These are phyloP conservation scores for Trichonephila clavipes DNA, from an alignment of 1,140 invertebrate species.

Conservation along the genomic window DNA sequence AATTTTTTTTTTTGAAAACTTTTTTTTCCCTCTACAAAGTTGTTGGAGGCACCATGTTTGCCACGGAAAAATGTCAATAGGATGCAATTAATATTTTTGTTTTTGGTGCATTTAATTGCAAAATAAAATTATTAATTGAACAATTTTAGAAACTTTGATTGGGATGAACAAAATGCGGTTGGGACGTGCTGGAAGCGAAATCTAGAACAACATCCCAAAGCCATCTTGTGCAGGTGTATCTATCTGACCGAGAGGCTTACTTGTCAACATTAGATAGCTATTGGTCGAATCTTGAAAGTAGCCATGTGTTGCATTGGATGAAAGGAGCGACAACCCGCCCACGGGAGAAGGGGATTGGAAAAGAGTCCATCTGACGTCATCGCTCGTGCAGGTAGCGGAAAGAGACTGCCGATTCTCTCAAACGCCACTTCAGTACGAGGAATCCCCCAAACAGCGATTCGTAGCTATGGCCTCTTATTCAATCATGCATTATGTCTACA, in stretches of 20 bases:
- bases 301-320: slow-evolving; percentile 65
- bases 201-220: slow-evolving; percentile 53
- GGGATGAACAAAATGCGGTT: not conserved
- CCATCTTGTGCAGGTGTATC: slow-evolving; percentile 68
- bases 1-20: not conserved
- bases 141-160: not conserved
- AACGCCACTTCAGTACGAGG: slow-evolving; percentile 56
- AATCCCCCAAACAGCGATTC: slow-evolving; percentile 74
- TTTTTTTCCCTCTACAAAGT: not conserved
- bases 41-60: not conserved
- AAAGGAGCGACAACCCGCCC: slow-evolving; percentile 63
- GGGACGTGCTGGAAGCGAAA: slow-evolving; percentile 5
- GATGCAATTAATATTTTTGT: not conserved
- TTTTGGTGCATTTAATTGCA: not conserved
- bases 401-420: slow-evolving; percentile 59
- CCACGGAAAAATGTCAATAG: not conserved
- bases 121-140: slow-evolving; percentile 12
- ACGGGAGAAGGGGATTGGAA: slow-evolving; percentile 69
- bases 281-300: slow-evolving; percentile 71
- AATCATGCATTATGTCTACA: slow-evolving; percentile 76
- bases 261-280: slow-evolving; percentile 55
- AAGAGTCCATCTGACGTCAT: slow-evolving; percentile 70
- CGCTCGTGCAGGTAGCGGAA: slow-evolving; percentile 60
- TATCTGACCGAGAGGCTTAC: slow-evolving; percentile 47
- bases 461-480: slow-evolving; percentile 60